Percentiles rank a stretch among this genome's conserved stretches.
phyloP scores from a whole-genome alignment of 2,113 vertebrate genomes.

The Eurypyga helias region DNA sequence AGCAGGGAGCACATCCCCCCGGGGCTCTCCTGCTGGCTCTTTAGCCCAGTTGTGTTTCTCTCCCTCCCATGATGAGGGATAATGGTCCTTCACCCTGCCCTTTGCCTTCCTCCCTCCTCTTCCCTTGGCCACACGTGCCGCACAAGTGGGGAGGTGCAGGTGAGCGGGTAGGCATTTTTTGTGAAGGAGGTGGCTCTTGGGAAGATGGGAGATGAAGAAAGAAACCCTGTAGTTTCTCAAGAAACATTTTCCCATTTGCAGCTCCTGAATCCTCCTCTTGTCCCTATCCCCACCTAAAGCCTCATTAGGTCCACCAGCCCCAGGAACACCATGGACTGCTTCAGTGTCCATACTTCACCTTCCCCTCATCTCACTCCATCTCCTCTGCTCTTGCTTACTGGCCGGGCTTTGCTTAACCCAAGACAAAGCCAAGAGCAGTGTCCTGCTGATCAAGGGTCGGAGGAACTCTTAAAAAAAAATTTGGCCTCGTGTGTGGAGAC shows the following conservation, averaged over 20 bases:
- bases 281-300: background rate
- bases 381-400: background rate
- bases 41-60: background rate
- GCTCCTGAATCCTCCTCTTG: background rate
- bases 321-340: background rate
- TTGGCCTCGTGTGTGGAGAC: background rate
- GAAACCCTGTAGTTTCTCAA: background rate
- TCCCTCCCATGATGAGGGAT: background rate
- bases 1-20: rapidly evolving
- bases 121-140: background rate
- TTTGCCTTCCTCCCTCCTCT: background rate
- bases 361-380: background rate
- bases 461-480: no score
- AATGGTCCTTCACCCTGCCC: background rate
- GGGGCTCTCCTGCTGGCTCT: background rate
- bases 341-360: background rate
- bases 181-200: background rate
- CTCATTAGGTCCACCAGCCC: background rate
- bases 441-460: background rate
- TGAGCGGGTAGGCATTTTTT: background rate
- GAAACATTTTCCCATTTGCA: background rate
- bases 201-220: background rate
- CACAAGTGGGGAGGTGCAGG: background rate
- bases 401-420: background rate
- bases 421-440: background rate